Conservation (phyloP, 2,113 vertebrate species). For the Synchiropus splendidus region DNA sequence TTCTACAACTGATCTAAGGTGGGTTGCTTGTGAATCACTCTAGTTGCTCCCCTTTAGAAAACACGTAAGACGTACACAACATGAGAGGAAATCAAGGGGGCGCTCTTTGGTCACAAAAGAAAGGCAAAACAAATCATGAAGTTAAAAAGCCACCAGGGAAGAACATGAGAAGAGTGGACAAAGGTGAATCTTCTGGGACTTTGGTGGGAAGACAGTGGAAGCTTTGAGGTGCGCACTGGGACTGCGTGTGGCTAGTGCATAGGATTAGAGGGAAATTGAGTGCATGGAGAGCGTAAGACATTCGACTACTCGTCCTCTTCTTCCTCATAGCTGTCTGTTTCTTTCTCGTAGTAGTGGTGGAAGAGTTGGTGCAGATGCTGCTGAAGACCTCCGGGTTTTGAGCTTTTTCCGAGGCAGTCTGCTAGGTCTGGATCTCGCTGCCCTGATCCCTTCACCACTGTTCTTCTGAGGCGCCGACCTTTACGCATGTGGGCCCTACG, state of each 20-base stretch:
- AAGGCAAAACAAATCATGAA: slow-evolving; percentile 52
- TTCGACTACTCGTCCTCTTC: slow-evolving; percentile 34
- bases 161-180: slow-evolving; percentile 21
- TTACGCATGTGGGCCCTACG: slow-evolving; percentile 80
- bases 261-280: slow-evolving; percentile 40
- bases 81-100: slow-evolving; percentile 47
- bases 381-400: slow-evolving; percentile 67
- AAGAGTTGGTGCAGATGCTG: slow-evolving; percentile 82
- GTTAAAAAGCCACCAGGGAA: slow-evolving; percentile 25
- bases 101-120: slow-evolving; percentile 88
- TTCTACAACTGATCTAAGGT: too few relatives aligned
- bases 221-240: slow-evolving; percentile 56
- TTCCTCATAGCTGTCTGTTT: slow-evolving; percentile 22
- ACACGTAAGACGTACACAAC: slow-evolving; percentile 34
- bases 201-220: slow-evolving; percentile 63
- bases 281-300: slow-evolving; percentile 23
- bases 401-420: slow-evolving; percentile 66
- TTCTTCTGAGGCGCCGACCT: slow-evolving; percentile 70
- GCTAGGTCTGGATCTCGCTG: slow-evolving; percentile 68
- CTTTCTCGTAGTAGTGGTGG: slow-evolving; percentile 69
- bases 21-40: slow-evolving; percentile 6
- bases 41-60: slow-evolving; percentile 39
- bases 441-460: slow-evolving; percentile 72
- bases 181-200: slow-evolving; percentile 33
- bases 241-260: slow-evolving; percentile 66